These are phyloP conservation scores for Bergia puertoricense DNA, from an alignment of 92 coral and sea anemone species.

Conservation along the genomic window DNA sequence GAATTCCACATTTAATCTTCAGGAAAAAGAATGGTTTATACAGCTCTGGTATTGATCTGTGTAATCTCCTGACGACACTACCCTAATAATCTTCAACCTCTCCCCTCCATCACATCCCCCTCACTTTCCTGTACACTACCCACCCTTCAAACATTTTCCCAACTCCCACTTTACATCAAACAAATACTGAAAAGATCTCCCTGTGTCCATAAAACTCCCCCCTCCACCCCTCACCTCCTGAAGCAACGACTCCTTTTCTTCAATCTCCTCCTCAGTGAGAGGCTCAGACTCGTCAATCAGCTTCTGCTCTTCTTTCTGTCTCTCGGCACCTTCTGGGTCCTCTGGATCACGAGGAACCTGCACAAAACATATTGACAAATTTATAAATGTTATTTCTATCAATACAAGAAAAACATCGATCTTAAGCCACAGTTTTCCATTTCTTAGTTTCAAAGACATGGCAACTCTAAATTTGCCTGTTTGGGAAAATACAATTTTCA, in stretches of 20 bases:
- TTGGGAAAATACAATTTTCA: too few relatives aligned
- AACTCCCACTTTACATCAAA: background rate
- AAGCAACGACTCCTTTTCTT: slow-evolving; percentile 89
- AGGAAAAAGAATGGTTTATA: background rate
- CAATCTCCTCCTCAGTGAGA: slow-evolving; percentile 86
- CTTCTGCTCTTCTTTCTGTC: slow-evolving; percentile 88
- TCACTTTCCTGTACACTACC: too few relatives aligned
- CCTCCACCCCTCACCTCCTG: slow-evolving; percentile 74
- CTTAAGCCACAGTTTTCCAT: background rate
- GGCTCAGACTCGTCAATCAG: slow-evolving; percentile 97
- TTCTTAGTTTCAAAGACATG: background rate
- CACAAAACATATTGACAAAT: background rate
- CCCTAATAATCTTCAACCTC: too few relatives aligned
- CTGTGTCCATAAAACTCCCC: too few relatives aligned
- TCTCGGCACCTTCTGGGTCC: slow-evolving; percentile 89
- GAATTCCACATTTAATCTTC: background rate
- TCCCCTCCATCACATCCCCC: background rate
- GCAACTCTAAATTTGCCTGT: too few relatives aligned
- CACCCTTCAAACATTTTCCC: too few relatives aligned
- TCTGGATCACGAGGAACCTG: slow-evolving; percentile 95
- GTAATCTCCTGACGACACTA: too few relatives aligned
- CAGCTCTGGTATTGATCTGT: too few relatives aligned
- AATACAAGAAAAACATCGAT: background rate
- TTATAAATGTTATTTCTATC: background rate
- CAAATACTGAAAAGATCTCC: background rate